Conservation (phyloP, 92 coral and sea anemone genomes). For the Siderastrea siderea region DNA sequence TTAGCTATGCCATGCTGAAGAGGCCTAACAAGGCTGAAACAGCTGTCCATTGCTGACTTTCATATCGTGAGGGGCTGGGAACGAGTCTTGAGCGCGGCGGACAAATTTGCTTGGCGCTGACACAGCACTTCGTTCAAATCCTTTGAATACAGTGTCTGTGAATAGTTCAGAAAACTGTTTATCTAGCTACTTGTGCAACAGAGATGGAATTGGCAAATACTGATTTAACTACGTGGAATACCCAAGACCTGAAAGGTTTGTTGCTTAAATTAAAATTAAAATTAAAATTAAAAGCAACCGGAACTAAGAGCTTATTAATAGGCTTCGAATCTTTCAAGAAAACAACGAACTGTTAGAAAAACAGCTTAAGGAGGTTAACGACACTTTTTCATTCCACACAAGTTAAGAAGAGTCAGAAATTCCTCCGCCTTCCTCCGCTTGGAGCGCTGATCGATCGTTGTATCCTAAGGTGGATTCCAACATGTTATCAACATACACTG, state of each 20-base stretch:
- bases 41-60: constrained; percentile 21
- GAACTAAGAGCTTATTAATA: constrained; percentile 40
- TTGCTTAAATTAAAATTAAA: constrained; percentile 45
- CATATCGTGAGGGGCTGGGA: constrained; percentile 10
- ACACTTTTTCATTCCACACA: constrained; percentile 23
- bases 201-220: constrained; percentile 16
- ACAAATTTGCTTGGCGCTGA: background rate
- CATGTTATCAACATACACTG: constrained; percentile 26
- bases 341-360: constrained; percentile 25
- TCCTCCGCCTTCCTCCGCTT: constrained; percentile 30
- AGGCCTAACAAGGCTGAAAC: no score
- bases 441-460: constrained; percentile 45
- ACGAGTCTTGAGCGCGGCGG: constrained; percentile 7
- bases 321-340: constrained; percentile 31
- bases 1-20: no score
- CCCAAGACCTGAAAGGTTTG: constrained; percentile 29
- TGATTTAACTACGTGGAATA: constrained; percentile 41
- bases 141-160: background rate
- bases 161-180: constrained; percentile 19
- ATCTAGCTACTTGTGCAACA: background rate
- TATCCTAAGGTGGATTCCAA: constrained; percentile 43
- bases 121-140: constrained; percentile 1
- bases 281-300: constrained; percentile 46
- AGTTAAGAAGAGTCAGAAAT: constrained; percentile 39
- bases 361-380: constrained; percentile 28